phyloP scores from a whole-genome alignment of 2,113 vertebrate species.

The Myotis brandtii region DNA sequence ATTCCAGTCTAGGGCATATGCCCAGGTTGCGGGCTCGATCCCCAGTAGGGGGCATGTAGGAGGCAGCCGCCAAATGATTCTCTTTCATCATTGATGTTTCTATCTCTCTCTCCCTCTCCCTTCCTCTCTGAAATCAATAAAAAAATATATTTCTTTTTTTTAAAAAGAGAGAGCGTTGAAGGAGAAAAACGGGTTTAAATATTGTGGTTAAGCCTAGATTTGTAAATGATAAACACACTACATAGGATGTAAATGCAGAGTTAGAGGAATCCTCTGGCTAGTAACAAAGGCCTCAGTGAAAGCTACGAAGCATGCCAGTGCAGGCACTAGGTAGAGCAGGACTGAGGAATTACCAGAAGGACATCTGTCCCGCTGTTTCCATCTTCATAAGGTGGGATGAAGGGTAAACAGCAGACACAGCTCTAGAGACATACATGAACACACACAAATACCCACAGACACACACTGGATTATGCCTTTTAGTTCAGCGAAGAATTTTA shows the following conservation, averaged over 20 bases:
- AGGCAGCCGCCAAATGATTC: too few species aligned
- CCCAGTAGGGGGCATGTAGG: too few species aligned
- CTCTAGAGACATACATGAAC: not conserved
- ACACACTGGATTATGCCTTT: not conserved
- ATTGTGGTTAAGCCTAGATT: not conserved
- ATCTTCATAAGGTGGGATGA: not conserved
- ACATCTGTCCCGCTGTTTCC: not conserved
- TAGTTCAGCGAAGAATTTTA: not conserved
- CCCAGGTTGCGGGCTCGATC: too few species aligned
- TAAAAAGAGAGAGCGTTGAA: not conserved
- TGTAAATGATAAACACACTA: not conserved
- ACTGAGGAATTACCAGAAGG: not conserved
- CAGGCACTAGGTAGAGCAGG: accelerated
- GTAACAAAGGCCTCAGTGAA: not conserved
- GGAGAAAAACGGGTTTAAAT: not conserved
- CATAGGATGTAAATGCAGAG: not conserved
- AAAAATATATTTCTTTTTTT: not conserved
- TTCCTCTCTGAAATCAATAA: too few species aligned
- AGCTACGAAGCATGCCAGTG: not conserved
- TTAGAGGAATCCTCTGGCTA: not conserved
- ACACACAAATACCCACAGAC: not conserved
- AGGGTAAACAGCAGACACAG: not conserved
- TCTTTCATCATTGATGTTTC: too few species aligned
- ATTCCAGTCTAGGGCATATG: too few species aligned
- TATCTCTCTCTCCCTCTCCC: too few species aligned